A percentile compares a stretch with the other conserved stretches of the same genome.
Evolutionary conservation across 2,797 vertebrate species (phyloP).

Genomic region (Tangara arthus): DNA sequence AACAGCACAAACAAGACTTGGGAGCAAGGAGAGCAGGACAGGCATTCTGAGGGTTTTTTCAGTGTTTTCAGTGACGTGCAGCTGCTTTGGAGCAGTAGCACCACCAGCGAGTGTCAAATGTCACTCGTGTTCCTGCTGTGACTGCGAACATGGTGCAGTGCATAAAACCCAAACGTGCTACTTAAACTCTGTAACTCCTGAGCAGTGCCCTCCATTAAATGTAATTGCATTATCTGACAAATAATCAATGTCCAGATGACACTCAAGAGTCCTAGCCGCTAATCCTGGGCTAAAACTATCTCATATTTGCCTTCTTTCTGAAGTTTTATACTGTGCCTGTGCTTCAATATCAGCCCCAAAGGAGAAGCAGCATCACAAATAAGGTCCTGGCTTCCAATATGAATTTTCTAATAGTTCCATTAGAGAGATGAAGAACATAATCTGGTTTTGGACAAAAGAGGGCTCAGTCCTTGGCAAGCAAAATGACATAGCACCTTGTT

Average conservation of each 20-base stretch:
- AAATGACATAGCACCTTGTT: conserved; percentile 12
- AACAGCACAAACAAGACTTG: not conserved
- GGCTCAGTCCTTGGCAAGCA: not conserved
- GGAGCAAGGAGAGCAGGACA: not conserved
- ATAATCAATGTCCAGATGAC: conserved; percentile 75
- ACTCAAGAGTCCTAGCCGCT: conserved; percentile 69
- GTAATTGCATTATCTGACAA: conserved; percentile 77
- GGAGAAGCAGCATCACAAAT: conserved; percentile 25
- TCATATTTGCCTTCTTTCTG: conserved; percentile 58
- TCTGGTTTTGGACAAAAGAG: conserved; percentile 7
- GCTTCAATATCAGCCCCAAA: conserved; percentile 30
- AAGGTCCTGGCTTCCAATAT: conserved; percentile 18
- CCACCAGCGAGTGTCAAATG: not conserved
- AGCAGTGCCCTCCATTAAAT: conserved; percentile 70
- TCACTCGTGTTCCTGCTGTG: conserved; percentile 24
- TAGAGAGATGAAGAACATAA: conserved; percentile 27
- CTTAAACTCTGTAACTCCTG: conserved; percentile 60
- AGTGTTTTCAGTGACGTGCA: not conserved
- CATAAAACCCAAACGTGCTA: conserved; percentile 51
- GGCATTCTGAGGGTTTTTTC: not conserved
- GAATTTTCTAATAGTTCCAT: conserved; percentile 35
- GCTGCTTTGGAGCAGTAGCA: conserved; percentile 19
- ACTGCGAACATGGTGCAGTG: not conserved
- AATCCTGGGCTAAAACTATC: conserved; percentile 62
- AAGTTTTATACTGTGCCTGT: conserved; percentile 48